Conservation (phyloP, 2,888 invertebrate genomes). For the Netelia melanura region DNA sequence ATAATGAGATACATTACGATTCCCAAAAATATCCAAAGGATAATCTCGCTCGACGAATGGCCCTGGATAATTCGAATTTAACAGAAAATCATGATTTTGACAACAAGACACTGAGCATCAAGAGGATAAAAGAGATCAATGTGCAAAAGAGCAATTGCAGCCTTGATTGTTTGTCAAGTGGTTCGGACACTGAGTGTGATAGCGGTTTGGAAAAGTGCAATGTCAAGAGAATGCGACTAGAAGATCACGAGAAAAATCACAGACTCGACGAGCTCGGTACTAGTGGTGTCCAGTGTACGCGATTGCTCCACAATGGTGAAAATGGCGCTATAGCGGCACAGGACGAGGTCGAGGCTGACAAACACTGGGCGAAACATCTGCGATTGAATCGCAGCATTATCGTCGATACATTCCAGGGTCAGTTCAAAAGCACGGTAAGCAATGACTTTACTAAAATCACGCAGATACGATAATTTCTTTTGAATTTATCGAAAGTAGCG, state of each 20-base stretch:
- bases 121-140: conserved; percentile 86
- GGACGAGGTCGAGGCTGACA: conserved; percentile 85
- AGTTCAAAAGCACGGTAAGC: conserved; percentile 88
- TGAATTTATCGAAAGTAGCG: not conserved
- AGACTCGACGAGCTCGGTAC: conserved; percentile 76
- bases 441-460: not conserved
- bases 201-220: conserved; percentile 82
- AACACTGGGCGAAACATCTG: conserved; percentile 87
- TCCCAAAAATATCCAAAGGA: conserved; percentile 87
- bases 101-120: conserved; percentile 83
- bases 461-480: conserved; percentile 14
- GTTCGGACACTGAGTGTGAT: conserved; percentile 81
- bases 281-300: conserved; percentile 75
- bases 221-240: conserved; percentile 83
- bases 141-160: conserved; percentile 79
- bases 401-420: conserved; percentile 88
- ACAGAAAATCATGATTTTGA: conserved; percentile 85
- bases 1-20: conserved; percentile 86
- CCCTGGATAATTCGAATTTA: conserved; percentile 84
- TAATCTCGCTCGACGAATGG: conserved; percentile 83
- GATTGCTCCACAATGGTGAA: conserved; percentile 76
- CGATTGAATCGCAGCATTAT: conserved; percentile 87
- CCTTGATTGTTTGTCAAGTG: conserved; percentile 78
- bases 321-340: conserved; percentile 80
- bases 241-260: conserved; percentile 83